Base-by-base conservation (phyloP, 2,888 invertebrate species). In the Antitype chi region DNA sequence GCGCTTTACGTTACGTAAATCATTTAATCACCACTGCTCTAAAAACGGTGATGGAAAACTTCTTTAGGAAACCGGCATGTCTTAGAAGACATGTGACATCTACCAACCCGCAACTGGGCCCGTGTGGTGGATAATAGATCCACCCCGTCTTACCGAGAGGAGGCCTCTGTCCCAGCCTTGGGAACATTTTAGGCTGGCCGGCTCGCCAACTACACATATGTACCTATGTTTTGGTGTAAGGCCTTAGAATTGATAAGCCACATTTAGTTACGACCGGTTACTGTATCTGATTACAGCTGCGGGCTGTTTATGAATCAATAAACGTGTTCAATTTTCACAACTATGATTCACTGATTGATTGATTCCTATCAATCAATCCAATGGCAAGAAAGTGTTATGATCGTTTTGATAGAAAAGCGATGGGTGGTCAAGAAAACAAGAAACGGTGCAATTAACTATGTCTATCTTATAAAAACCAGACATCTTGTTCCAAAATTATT, bases 311-410 rank as follows among this genome's bases (percentile, higher is more conserved):
- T 60, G 66, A 73, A 78, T 78, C 71, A 81, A 81, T 81, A 70
- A 73, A 62, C 76, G 23, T 66, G 32, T 70, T 75, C 55, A 80
- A 28, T 76, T 64, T 23, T 47, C 57, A 47, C 53, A 80, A 53
- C 52, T 59, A 49, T 23, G 32, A 53, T 75, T 59, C 63, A 59
- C 15, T 59, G 76, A 81, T 81, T 64, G n/a, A 81, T 81, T 63
- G 70, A 49, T 49, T 68, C 11, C 11, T n/a, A 71, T 81, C 63
- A 82, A 82, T 82, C 70, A 72, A 62, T 62, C 62, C 20, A 60
- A 47, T 67, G 17, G 17, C 53, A 60, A 68, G 47, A 67, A 69
- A 69, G 13, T 38, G 38, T 47, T 81, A 53, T 68, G 47, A n/a
- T 71, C 59, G 64, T 81, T 63, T 71, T 71, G 68, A 81, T 64